Base-by-base conservation (phyloP, 1,140 invertebrate species). In the Asobara japonica region DNA sequence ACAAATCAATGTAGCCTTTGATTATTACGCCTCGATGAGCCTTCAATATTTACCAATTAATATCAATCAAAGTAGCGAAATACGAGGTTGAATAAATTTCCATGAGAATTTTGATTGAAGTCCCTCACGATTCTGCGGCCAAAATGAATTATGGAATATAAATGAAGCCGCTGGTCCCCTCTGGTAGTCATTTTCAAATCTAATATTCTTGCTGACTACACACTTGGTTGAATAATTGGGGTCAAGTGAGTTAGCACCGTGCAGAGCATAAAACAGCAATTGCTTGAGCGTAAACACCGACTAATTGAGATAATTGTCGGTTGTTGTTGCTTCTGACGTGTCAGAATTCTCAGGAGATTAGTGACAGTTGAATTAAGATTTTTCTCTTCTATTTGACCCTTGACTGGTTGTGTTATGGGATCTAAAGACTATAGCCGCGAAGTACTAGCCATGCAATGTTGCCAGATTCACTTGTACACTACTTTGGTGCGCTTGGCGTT, bases 161-260 rank as follows among this genome's bases (percentile, higher is more conserved):
- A 51, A 51, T 51, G 3, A 20, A 51, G 18, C 45, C 3, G 16
- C 4, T 45, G 8, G 2, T 51, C 4, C 18, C 45, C 45, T 25
- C 45, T 51, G 45, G 45, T n/a, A n/a, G n/a, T 51, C 8, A 51
- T 51, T 51, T 51, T 51, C 45, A 51, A 51, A 51, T 51, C 45
- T 51, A 20, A 20, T 51, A 5, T 36, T 36, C 31, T 36, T 36
- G 31, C 31, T 36, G 31, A 36, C 31, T 36, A 36, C 31, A 20
- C 45, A 13, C 45, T 51, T n/a, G 45, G 45, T 51, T 51, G 16
- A 51, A 25, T 51, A 51, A 51, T 51, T 51, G 45, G 45, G 45
- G 45, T 51, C 45, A 51, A 51, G 20, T n/a, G 45, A 51, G 45
- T 51, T 51, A 51, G 45, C 22, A 6, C 22, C 45, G 10, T 51